Evolutionary conservation across 2,888 invertebrate species (phyloP).

Genomic region (Litoditis marina): DNA sequence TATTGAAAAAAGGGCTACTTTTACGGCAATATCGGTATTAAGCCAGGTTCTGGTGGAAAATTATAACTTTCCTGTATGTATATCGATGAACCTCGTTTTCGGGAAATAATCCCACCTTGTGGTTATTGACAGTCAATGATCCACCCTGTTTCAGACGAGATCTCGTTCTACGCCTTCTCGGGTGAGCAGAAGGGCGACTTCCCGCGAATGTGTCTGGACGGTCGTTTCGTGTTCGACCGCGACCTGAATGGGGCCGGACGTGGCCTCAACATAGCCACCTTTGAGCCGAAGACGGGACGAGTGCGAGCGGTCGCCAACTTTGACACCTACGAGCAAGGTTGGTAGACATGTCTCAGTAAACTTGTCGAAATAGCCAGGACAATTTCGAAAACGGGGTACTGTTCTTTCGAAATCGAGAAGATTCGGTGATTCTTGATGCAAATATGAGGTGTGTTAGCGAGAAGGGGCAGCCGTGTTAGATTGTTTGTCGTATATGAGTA

Average conservation of each 20-base stretch:
- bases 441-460: neutral
- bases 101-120: too few species aligned
- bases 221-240: slow-evolving; percentile 57
- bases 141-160: slow-evolving; percentile 21
- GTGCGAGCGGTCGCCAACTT: slow-evolving; percentile 65
- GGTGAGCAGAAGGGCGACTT: slow-evolving; percentile 66
- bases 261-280: slow-evolving; percentile 67
- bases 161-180: slow-evolving; percentile 39
- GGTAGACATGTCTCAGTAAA: too few species aligned
- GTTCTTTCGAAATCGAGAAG: too few species aligned
- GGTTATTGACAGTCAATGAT: neutral
- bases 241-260: slow-evolving; percentile 66
- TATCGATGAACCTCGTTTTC: too few species aligned
- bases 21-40: too few species aligned
- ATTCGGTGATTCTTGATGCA: neutral
- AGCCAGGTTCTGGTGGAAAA: too few species aligned
- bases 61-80: too few species aligned
- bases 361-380: too few species aligned
- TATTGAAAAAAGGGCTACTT: too few species aligned
- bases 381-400: too few species aligned
- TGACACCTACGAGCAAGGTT: slow-evolving; percentile 68
- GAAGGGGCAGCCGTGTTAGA: too few species aligned
- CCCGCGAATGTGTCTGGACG: slow-evolving; percentile 67
- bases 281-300: slow-evolving; percentile 64
- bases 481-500: neutral